Evolutionary conservation across 2,888 invertebrate genomes (phyloP), one percentile per base, ranked within the genome.

Genomic region (Tuta absoluta): DNA sequence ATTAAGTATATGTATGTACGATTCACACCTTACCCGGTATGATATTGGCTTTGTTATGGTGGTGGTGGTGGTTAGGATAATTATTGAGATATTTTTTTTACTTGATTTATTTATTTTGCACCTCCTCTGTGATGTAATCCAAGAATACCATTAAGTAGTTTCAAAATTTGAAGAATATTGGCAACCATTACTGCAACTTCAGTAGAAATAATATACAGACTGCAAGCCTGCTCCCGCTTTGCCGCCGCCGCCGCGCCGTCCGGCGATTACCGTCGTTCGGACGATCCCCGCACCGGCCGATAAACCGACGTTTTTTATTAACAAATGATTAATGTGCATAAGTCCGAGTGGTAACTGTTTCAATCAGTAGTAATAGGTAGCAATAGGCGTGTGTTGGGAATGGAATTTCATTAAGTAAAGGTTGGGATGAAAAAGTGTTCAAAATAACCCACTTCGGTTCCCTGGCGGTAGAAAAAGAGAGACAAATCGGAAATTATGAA

Each of bases 271-370:
- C 79, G 72, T 69, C 21, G 1, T 51, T 14, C 65, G 67, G 63
- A 17, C 45, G 75, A 81, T 81, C 79, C 79, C 75, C 76, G 77
- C 79, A 17, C 77, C 77, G 73, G 73, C 74, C 76, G 73, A 74
- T 72, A 71, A 72, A 70, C 70, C 72, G 69, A 41, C 28, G 33
- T 53, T 53, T 61, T 61, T 61, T 61, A 61, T 61, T 61, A 61
- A 61, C 61, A n/a, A 28, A 61, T 61, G 61, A 61, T 61, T 61
- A 61, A 61, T 61, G 61, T 14, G 12, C 49, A 23, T 33, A 61
- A 33, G 45, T 19, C 49, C n/a, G 21, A 33, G 49, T 49, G 33
- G 2, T 61, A 61, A 61, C 61, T 61, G 61, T 61, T 61, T 48
- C 61, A 49, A 60, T 61, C 61, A 49, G 33, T 33, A 60, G 60